Conservation (phyloP, 2,113 vertebrate species). For the Tenrec ecaudatus region DNA sequence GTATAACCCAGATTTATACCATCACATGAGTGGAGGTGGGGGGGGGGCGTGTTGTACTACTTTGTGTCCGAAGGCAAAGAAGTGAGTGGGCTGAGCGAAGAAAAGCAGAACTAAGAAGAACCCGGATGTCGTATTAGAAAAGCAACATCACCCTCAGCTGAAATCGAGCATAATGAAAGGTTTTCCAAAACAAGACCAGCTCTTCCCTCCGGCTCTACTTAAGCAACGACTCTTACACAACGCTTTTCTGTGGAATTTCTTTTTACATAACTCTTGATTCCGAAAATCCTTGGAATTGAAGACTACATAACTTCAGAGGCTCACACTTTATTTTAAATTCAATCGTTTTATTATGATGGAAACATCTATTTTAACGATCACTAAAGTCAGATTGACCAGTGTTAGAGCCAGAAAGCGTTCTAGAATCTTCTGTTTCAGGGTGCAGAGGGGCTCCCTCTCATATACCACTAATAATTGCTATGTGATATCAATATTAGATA, state of each 20-base stretch:
- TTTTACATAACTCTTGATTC: slow-evolving; percentile 53
- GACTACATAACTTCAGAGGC: slow-evolving; percentile 18
- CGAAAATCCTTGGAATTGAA: slow-evolving; percentile 32
- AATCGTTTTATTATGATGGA: slow-evolving; percentile 11
- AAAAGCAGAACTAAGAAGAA: slow-evolving; percentile 2
- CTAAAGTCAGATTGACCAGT: neutral
- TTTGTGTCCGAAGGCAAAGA: slow-evolving; percentile 37
- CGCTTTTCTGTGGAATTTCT: neutral
- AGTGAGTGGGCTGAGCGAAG: neutral
- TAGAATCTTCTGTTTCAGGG: slow-evolving; percentile 8
- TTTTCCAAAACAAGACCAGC: slow-evolving; percentile 32
- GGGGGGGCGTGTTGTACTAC: neutral
- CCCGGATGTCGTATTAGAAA: neutral
- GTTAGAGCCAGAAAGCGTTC: neutral
- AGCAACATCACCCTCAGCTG: neutral
- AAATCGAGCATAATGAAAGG: slow-evolving; percentile 40
- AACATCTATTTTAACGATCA: neutral
- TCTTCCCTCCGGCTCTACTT: slow-evolving; percentile 43
- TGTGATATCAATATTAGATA: neutral
- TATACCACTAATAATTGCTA: neutral
- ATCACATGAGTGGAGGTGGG: neutral
- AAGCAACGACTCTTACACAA: slow-evolving; percentile 54
- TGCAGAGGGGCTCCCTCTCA: neutral
- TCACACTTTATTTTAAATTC: neutral
- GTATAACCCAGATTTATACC: neutral